phyloP scores from a whole-genome alignment of 2,888 invertebrate species.

The Augiades crinisus region DNA sequence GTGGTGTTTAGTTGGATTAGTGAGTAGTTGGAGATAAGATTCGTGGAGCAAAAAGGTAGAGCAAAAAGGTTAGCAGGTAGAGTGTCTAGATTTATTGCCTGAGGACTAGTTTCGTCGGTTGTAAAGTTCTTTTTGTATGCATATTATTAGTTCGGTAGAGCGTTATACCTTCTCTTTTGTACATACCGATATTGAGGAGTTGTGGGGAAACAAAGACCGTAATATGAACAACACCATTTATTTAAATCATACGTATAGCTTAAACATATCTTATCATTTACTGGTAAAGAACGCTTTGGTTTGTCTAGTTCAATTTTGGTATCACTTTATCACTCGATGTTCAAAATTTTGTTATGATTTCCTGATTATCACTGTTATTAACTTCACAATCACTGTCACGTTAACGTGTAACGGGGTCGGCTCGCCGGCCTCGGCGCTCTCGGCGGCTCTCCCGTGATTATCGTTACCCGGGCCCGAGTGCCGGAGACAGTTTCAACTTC shows the following conservation, averaged over 20 bases:
- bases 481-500: slow-evolving; percentile 57
- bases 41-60: no score
- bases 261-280: slow-evolving; percentile 16
- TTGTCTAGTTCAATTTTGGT: slow-evolving; percentile 32
- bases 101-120: neutral
- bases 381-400: slow-evolving; percentile 31
- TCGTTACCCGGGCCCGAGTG: slow-evolving; percentile 36
- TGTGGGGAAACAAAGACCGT: slow-evolving; percentile 29
- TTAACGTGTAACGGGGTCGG: slow-evolving; percentile 17
- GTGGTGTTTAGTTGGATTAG: no score
- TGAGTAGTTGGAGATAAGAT: no score
- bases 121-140: slow-evolving; percentile 3
- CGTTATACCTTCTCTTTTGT: slow-evolving; percentile 20
- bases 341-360: slow-evolving; percentile 16
- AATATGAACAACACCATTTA: slow-evolving; percentile 34
- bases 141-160: neutral
- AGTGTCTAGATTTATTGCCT: neutral
- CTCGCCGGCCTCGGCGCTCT: slow-evolving; percentile 16
- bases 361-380: slow-evolving; percentile 32
- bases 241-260: slow-evolving; percentile 31
- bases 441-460: slow-evolving; percentile 11
- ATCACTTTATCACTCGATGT: slow-evolving; percentile 34
- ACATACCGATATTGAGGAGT: slow-evolving; percentile 30
- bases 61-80: neutral
- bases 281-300: slow-evolving; percentile 32